Base-by-base conservation (phyloP, 2,888 invertebrate species). In the Melolontha melolontha region DNA sequence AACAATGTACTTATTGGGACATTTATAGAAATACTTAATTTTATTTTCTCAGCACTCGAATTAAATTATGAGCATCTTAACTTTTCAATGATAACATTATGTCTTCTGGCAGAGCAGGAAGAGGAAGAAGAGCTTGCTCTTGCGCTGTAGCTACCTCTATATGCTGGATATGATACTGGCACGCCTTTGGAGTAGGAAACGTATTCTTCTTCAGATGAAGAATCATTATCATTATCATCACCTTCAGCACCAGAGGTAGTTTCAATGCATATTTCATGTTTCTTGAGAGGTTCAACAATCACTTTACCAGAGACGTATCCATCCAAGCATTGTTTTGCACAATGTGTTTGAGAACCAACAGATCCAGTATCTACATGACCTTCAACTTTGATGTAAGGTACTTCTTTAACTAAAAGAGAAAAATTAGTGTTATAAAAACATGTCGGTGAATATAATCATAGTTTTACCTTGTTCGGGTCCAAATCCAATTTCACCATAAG, bases 401-500 rank as follows among this genome's bases (percentile, higher is more conserved):
- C 71, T 47, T 68, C 29, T 34, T 64, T 62, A 44, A 72, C 76
- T 76, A 67, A 6, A 75, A 74, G 62, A 44, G 62, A 44, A 8
- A 34, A 34, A 10, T 2, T 34, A 34, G 6, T 5, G 4, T 14
- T 34, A 44, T 8, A 40, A 49, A 40, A n/a, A 5, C 6, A 10
- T 34, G 10, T 34, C 8, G 1, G 7, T 10, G 39, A 17, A 41
- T 5, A 41, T 39, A 52, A 47, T 52, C 14, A 6, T 40, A 54
- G 50, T 73, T 74, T 76, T 74, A 80, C 80, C 57, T 70, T 82
- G 79, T 68, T 84, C 85, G 39, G 84, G 78, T 1, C 77, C 79
- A 71, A 85, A 86, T 51, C 86, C 86, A 22, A 86, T 73, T 71
- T 86, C 84, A 5, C 79, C 79, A 69, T 86, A 83, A 7, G 66